These are phyloP conservation scores for Aricia agestis DNA, from an alignment of 1,140 invertebrate species.

Conservation along the genomic window DNA sequence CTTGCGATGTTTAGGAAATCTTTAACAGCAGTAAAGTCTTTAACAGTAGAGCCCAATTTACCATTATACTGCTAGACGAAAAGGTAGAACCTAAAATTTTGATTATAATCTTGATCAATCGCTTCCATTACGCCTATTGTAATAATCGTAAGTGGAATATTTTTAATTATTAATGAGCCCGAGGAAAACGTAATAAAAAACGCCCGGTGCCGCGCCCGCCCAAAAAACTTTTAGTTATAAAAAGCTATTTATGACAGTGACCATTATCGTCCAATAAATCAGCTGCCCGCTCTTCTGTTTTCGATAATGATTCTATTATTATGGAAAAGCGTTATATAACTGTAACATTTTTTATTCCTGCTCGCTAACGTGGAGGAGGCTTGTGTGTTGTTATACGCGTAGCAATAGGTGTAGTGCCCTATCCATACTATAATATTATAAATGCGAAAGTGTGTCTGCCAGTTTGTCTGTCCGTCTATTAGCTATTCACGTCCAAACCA, in stretches of 20 bases:
- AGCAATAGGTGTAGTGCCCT: too few species aligned
- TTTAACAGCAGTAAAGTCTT: too few species aligned
- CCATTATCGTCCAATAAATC: conserved; percentile 75
- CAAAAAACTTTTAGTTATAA: conserved; percentile 58
- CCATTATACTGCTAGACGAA: too few species aligned
- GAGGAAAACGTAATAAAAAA: conserved; percentile 24
- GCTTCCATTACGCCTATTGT: neutral
- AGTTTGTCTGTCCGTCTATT: too few species aligned
- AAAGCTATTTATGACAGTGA: conserved; percentile 73
- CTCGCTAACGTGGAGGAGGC: conserved; percentile 37
- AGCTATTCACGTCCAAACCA: too few species aligned
- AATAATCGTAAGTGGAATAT: neutral
- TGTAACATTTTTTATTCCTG: conserved; percentile 67
- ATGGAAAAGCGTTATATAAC: conserved; percentile 75
- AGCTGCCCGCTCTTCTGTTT: conserved; percentile 75
- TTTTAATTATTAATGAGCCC: conserved; percentile 14
- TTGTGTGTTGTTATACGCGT: conserved; percentile 8
- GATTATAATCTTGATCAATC: conserved; percentile 12
- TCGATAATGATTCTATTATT: conserved; percentile 76
- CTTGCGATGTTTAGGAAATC: neutral
- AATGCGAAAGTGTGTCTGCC: too few species aligned
- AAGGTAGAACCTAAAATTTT: neutral
- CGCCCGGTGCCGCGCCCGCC: conserved; percentile 37
- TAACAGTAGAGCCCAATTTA: too few species aligned
- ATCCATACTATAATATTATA: too few species aligned